Conservation (phyloP, 1,140 invertebrate genomes). For the Drosophila tani region DNA sequence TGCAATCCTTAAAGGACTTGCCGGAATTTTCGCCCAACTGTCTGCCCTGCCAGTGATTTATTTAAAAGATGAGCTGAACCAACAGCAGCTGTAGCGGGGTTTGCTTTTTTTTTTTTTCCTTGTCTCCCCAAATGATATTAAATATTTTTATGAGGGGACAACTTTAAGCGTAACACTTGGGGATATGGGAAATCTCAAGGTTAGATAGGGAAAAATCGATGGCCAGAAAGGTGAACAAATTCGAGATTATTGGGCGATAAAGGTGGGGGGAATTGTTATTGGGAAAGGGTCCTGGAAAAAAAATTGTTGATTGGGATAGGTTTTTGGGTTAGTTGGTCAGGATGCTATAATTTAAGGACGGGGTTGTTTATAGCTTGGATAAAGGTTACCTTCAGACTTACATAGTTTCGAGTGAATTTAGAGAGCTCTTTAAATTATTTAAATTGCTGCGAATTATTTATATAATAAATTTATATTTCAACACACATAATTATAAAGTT, state of each 20-base stretch:
- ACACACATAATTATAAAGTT: too few relatives aligned
- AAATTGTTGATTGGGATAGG: background rate
- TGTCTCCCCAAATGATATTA: background rate
- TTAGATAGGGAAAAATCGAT: constrained; percentile 5
- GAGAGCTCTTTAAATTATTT: too few relatives aligned
- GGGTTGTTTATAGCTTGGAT: background rate
- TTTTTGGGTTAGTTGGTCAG: background rate
- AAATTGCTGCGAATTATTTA: too few relatives aligned
- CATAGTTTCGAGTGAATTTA: too few relatives aligned
- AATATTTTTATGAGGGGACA: constrained; percentile 29
- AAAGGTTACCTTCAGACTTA: too few relatives aligned
- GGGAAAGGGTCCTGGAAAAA: background rate
- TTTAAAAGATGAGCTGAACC: constrained; percentile 17
- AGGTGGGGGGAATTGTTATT: background rate
- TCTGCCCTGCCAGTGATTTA: constrained; percentile 53
- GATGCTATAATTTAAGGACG: background rate
- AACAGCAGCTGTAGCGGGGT: constrained; percentile 10
- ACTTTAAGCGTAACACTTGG: background rate
- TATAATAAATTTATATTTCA: too few relatives aligned
- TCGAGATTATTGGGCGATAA: background rate
- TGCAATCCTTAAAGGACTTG: constrained; percentile 28
- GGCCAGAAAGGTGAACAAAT: constrained; percentile 8
- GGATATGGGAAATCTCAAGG: background rate
- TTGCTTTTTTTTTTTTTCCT: background rate
- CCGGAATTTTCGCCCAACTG: constrained; percentile 9